Conservation (phyloP, 2,888 invertebrate species). For the Lacanobia oleracea region DNA sequence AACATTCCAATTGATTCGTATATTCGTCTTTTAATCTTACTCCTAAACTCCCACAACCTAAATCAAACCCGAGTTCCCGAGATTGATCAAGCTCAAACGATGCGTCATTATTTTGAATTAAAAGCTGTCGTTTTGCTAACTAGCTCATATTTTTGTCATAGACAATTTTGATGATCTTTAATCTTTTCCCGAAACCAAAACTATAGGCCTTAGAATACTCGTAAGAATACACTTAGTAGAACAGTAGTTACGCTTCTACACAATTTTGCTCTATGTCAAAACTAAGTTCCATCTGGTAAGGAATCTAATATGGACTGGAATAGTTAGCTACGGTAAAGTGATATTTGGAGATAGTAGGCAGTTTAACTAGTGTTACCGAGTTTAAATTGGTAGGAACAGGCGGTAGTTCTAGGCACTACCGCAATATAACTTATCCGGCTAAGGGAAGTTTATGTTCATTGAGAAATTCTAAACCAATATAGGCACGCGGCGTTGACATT, state of each 20-base stretch:
- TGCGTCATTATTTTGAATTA: background rate
- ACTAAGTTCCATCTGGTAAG: slow-evolving; percentile 75
- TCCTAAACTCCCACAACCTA: too few relatives aligned
- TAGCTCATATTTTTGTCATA: background rate
- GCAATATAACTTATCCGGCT: slow-evolving; percentile 29
- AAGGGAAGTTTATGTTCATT: background rate
- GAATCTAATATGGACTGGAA: slow-evolving; percentile 72
- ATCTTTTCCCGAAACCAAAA: background rate
- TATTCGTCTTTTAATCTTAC: too few relatives aligned
- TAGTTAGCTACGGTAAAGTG: slow-evolving; percentile 71
- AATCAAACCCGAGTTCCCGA: too few relatives aligned
- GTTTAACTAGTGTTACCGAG: slow-evolving; percentile 52
- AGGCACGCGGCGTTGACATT: too few relatives aligned
- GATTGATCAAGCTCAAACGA: background rate
- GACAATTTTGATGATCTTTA: background rate
- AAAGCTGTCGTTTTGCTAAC: background rate
- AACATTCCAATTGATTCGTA: too few relatives aligned
- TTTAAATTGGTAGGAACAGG: slow-evolving; percentile 49
- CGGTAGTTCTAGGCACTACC: slow-evolving; percentile 20
- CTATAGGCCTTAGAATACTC: too few relatives aligned
- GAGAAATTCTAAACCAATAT: background rate
- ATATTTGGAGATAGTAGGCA: slow-evolving; percentile 65
- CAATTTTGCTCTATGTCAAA: slow-evolving; percentile 60
- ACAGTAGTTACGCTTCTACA: slow-evolving; percentile 1
- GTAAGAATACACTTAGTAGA: background rate